Conservation (phyloP, 2,113 vertebrate genomes). For the Girardinichthys multiradiatus region DNA sequence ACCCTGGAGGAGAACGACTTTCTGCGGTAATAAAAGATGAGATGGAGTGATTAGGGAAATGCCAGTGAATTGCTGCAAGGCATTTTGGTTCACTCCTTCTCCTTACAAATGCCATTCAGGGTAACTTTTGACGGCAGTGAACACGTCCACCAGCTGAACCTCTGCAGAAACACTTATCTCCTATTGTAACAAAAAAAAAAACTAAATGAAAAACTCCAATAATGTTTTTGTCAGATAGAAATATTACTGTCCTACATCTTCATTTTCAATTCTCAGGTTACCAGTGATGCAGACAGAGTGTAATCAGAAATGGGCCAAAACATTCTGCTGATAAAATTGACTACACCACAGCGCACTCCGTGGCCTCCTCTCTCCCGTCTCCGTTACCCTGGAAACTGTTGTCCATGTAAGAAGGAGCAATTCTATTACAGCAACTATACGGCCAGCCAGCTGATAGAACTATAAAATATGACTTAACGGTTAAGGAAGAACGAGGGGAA, state of each 20-base stretch:
- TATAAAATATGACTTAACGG: conserved; percentile 76
- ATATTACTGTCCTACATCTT: conserved; percentile 38
- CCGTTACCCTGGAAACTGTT: conserved; percentile 84
- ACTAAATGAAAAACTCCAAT: conserved; percentile 36
- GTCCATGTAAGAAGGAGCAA: conserved; percentile 77
- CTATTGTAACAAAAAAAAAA: conserved; percentile 27
- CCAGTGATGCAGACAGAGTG: conserved; percentile 36
- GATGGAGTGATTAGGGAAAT: conserved; percentile 76
- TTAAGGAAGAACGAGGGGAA: conserved; percentile 40
- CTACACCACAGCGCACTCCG: conserved; percentile 59
- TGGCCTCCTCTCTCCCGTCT: conserved; percentile 63
- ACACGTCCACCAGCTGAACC: conserved; percentile 55
- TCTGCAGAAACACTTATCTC: conserved; percentile 27
- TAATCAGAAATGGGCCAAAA: conserved; percentile 71
- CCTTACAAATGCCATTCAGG: conserved; percentile 48
- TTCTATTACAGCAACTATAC: conserved; percentile 68
- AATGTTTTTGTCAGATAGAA: conserved; percentile 38
- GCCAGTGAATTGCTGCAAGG: conserved; percentile 60
- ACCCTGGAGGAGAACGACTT: conserved; percentile 53
- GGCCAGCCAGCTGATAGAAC: conserved; percentile 71
- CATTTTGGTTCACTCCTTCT: conserved; percentile 43
- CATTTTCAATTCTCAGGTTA: conserved; percentile 50
- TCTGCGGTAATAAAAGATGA: conserved; percentile 73
- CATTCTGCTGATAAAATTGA: conserved; percentile 73
- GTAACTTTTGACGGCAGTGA: conserved; percentile 47